Percentiles rank a stretch among this genome's conserved stretches.
Evolutionary conservation across 2,113 vertebrate genomes (phyloP).

Genomic region (Ursus arctos): DNA sequence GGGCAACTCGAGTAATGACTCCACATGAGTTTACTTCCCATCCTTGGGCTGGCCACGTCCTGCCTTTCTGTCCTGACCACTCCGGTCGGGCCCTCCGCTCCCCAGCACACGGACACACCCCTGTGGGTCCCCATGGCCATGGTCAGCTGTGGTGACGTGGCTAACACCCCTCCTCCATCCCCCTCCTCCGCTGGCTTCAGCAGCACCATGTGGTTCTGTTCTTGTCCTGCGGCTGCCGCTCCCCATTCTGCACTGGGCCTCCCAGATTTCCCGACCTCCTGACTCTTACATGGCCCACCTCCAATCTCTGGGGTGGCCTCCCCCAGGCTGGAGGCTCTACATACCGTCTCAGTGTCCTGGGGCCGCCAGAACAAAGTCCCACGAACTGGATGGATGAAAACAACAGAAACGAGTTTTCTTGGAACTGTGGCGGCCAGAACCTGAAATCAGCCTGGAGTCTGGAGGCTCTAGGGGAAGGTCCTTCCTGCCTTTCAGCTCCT

Average conservation of each 20-base stretch:
- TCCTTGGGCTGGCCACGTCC: neutral
- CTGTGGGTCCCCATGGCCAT: neutral
- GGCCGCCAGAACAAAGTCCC: neutral
- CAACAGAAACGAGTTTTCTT: neutral
- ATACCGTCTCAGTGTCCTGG: neutral
- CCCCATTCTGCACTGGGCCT: neutral
- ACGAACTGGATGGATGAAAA: neutral
- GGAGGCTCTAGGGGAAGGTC: neutral
- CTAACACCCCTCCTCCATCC: neutral
- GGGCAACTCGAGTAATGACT: fast-evolving
- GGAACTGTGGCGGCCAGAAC: neutral
- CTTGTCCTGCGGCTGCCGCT: neutral
- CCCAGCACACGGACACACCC: neutral
- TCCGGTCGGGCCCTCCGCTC: neutral
- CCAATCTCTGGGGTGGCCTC: neutral
- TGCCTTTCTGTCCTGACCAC: neutral
- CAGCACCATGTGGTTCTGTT: neutral
- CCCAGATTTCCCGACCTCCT: neutral
- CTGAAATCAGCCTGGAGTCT: neutral
- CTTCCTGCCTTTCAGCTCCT: neutral
- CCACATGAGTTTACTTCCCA: neutral
- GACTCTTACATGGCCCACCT: neutral
- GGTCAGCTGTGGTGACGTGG: neutral
- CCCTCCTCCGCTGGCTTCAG: fast-evolving
- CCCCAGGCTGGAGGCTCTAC: neutral